Base-by-base conservation (phyloP, 2,888 invertebrate genomes). In the Caprella mutica region DNA sequence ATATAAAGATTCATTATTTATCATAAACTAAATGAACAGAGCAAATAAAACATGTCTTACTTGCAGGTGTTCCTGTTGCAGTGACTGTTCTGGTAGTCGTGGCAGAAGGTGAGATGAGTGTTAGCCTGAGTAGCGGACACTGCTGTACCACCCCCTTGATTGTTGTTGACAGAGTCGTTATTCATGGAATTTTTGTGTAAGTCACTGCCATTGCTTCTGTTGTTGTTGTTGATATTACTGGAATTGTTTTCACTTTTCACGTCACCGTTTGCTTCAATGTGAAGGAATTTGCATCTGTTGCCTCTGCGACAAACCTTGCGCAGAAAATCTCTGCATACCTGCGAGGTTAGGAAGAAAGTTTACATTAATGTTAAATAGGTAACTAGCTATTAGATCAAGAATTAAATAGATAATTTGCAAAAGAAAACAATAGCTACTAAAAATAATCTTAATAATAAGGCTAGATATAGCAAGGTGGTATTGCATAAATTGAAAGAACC, bases 11-110 rank as follows among this genome's bases (percentile, higher is more conserved):
- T n/a, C n/a, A n/a, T n/a, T n/a, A n/a, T n/a, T n/a, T n/a, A n/a
- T n/a, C n/a, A n/a, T n/a, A n/a, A n/a, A n/a, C n/a, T n/a, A n/a
- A n/a, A n/a, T n/a, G n/a, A n/a, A n/a, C n/a, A n/a, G n/a, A n/a
- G n/a, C n/a, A n/a, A n/a, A n/a, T n/a, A n/a, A n/a, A n/a, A n/a
- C 26, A 9, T 5, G 17, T 39, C 64, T 50, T 14, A 64, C 68
- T 81, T 81, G 69, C 86, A 86, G 58, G 81, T 81, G 3, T 78
- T 77, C 67, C 87, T 77, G n/a, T 78, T 77, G 69, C 86, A 87
- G 61, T 81, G 78, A 42, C 80, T 80, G 71, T 87, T 87, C 73
- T 86, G 86, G 67, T 71, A 78, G 68, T 79, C 78, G 68, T 78
- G 77, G 69, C 78, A 78, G 69, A 78, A 79, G 35, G 64, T 59